Conservation (phyloP, 2,888 invertebrate genomes). For the Blastobasis lacticolella region DNA sequence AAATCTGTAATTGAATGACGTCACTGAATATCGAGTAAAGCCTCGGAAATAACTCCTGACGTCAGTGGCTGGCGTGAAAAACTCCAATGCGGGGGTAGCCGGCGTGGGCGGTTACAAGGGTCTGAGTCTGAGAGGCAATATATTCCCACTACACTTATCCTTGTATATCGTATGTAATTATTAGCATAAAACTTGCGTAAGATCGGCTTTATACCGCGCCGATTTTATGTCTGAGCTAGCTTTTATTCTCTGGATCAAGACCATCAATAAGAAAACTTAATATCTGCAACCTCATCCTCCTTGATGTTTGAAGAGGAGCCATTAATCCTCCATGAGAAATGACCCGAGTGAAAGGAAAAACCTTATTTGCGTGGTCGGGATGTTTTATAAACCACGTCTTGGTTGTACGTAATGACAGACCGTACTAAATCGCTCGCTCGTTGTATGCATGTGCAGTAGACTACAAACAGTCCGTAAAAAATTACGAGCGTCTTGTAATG, state of each 20-base stretch:
- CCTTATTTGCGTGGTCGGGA: neutral
- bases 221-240: neutral
- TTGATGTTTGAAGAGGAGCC: conserved; percentile 16
- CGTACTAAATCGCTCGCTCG: too few species aligned
- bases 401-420: too few species aligned
- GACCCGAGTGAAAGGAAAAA: conserved; percentile 9
- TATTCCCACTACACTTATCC: too few species aligned
- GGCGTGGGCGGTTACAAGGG: conserved; percentile 18
- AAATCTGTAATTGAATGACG: conserved; percentile 12
- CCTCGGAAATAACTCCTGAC: conserved; percentile 28
- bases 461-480: too few species aligned
- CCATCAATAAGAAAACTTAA: neutral
- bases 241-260: too few species aligned
- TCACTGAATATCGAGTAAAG: conserved; percentile 16
- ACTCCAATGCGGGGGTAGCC: conserved; percentile 15
- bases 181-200: too few species aligned
- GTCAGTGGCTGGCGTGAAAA: conserved; percentile 31
- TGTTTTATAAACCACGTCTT: too few species aligned
- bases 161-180: too few species aligned
- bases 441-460: too few species aligned
- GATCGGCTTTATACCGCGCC: neutral
- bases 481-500: too few species aligned
- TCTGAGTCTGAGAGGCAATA: too few species aligned
- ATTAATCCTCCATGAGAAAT: conserved; percentile 21
- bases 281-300: conserved; percentile 18